Conservation (phyloP, 2,888 invertebrate species). For the Heliconius sara region DNA sequence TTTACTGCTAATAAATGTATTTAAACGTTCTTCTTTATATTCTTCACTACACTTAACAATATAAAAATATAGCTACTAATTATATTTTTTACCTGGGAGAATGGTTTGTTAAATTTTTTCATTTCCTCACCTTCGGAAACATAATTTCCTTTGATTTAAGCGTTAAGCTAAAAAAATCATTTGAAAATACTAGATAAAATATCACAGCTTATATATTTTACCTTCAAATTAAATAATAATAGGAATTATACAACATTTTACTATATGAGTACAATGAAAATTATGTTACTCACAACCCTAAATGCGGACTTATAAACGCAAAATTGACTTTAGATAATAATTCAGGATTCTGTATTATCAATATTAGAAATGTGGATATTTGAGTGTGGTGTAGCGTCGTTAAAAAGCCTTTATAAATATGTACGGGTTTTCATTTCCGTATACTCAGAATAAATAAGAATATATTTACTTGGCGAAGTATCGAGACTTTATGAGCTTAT, state of each 20-base stretch:
- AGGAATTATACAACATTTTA: too few relatives aligned
- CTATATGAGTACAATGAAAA: too few relatives aligned
- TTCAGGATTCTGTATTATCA: conserved; percentile 35
- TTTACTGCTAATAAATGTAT: neutral
- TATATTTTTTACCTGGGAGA: neutral
- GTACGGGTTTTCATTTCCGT: conserved; percentile 17
- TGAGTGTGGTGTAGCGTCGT: conserved; percentile 25
- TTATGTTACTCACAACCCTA: neutral
- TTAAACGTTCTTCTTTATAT: neutral
- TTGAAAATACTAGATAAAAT: too few relatives aligned
- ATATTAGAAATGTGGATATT: conserved; percentile 35
- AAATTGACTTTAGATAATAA: conserved; percentile 32
- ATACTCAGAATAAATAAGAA: neutral
- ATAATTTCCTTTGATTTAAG: too few relatives aligned
- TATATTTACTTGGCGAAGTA: neutral
- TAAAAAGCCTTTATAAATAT: conserved; percentile 22
- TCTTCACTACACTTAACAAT: neutral
- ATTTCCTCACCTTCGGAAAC: too few relatives aligned
- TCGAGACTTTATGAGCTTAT: neutral
- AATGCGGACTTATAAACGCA: conserved; percentile 14
- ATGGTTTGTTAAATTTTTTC: too few relatives aligned
- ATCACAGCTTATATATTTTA: too few relatives aligned
- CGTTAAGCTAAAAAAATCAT: too few relatives aligned
- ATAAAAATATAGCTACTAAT: neutral
- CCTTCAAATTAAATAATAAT: too few relatives aligned